phyloP scores from a whole-genome alignment of 2,888 invertebrate genomes.

The Dryocosmus kuriphilus region DNA sequence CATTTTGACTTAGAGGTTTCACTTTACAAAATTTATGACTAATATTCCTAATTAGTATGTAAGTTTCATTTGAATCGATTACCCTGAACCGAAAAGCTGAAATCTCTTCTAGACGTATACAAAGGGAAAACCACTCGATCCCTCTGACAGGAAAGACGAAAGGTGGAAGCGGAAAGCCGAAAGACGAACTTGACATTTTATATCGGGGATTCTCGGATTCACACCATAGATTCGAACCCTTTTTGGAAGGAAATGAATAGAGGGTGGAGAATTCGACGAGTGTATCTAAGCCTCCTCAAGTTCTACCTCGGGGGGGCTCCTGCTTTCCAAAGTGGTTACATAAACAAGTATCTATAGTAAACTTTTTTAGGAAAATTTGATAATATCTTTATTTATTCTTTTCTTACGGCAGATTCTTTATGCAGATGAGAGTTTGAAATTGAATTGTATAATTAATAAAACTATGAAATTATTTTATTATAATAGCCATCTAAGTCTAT shows the following conservation, averaged over 20 bases:
- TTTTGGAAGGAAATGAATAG: slow-evolving; percentile 41
- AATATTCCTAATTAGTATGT: no score
- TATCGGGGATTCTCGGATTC: slow-evolving; percentile 77
- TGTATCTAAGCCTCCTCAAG: slow-evolving; percentile 53
- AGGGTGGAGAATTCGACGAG: slow-evolving; percentile 50
- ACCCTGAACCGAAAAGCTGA: slow-evolving; percentile 47
- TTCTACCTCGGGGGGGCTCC: slow-evolving; percentile 21
- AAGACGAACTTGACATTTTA: slow-evolving; percentile 76
- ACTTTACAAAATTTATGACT: no score
- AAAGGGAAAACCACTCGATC: slow-evolving; percentile 50
- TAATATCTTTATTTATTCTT: background rate
- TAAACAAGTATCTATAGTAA: slow-evolving; percentile 7
- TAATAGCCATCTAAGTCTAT: no score
- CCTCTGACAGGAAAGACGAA: slow-evolving; percentile 48
- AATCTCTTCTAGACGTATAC: slow-evolving; percentile 49
- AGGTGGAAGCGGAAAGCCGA: slow-evolving; percentile 61
- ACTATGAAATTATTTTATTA: background rate
- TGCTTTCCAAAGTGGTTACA: slow-evolving; percentile 19
- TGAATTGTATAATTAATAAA: background rate
- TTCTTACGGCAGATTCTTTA: background rate
- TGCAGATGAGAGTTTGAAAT: background rate
- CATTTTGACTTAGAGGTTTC: no score
- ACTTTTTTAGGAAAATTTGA: background rate
- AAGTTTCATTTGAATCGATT: no score
- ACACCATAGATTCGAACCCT: slow-evolving; percentile 63